Evolutionary conservation across 1,140 invertebrate species (phyloP), one percentile per base, ranked within the genome.

Genomic region (Manduca sexta): DNA sequence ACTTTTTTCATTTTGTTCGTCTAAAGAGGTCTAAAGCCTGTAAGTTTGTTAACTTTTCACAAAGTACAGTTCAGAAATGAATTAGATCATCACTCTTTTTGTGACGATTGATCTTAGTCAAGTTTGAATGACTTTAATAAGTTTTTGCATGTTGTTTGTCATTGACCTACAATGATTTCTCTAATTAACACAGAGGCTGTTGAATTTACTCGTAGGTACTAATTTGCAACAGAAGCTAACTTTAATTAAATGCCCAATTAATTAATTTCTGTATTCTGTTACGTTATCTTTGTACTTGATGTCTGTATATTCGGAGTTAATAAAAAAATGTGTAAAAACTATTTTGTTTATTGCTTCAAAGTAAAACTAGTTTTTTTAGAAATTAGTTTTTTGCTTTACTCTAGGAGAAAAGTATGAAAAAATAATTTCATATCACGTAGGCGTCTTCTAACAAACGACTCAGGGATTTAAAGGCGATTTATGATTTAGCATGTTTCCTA

Each of bases 141-240:
- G 52, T 72, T 66, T 65, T 69, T 64, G 40, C 52, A 41, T 43
- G 31, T 12, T 40, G 33, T 39, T 65, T 53, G 64, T 61, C 66
- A 75, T 73, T 73, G 72, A 73, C 64, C 65, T 39, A 56, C 39
- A 52, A 41, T 45, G 53, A 52, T 73, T 70, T 75, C 63, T 67
- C 65, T 69, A 67, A 73, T 75, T 73, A 71, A 56, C 49, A 46
- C 49, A 55, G 52, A 66, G 55, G 61, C 31, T 45, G 31, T 30
- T 13, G 3, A 43, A 45, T 34, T 45, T 34, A 34, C 33, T 34
- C 43, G 30, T n/a, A n/a, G n/a, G n/a, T 35, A 15, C 15, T 17
- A 11, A 30, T 34, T 45, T 35, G 31, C 30, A 35, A 34, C 14
- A 17, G 4, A 33, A 4, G 21, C 11, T n/a, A 33, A 40, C 2